Conservation (phyloP, 1,140 invertebrate genomes). For the Orchesella cincta region DNA sequence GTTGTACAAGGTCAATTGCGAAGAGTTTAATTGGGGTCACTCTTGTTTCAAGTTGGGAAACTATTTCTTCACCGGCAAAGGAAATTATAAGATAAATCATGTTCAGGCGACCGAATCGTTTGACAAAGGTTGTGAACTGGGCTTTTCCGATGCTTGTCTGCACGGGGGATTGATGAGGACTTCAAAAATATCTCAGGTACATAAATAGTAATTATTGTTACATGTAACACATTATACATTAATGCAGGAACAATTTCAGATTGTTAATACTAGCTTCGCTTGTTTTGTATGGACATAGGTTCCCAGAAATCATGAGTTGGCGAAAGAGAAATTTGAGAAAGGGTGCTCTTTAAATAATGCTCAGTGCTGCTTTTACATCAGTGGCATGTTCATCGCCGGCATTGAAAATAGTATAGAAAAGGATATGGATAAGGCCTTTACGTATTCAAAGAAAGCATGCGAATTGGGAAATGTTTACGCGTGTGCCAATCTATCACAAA, state of each 20-base stretch:
- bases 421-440: slow-evolving; percentile 74
- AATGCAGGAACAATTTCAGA: background rate
- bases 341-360: slow-evolving; percentile 68
- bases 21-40: slow-evolving; percentile 73
- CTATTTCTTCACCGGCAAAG: slow-evolving; percentile 63
- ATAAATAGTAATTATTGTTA: background rate
- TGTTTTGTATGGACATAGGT: slow-evolving; percentile 39
- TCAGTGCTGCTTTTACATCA: slow-evolving; percentile 77
- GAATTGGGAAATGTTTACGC: slow-evolving; percentile 77
- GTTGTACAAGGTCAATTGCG: slow-evolving; percentile 81
- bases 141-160: slow-evolving; percentile 70
- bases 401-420: slow-evolving; percentile 67
- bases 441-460: slow-evolving; percentile 73
- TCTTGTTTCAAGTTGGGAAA: slow-evolving; percentile 84
- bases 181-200: slow-evolving; percentile 57
- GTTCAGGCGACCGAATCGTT: slow-evolving; percentile 68
- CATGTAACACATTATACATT: background rate
- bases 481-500: slow-evolving; percentile 81
- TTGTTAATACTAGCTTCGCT: background rate
- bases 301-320: slow-evolving; percentile 56
- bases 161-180: slow-evolving; percentile 72
- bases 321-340: slow-evolving; percentile 68
- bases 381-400: slow-evolving; percentile 74
- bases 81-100: slow-evolving; percentile 50
- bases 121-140: slow-evolving; percentile 73